Evolutionary conservation across 2,888 invertebrate genomes (phyloP).

Genomic region (Pachydiplax longipennis): DNA sequence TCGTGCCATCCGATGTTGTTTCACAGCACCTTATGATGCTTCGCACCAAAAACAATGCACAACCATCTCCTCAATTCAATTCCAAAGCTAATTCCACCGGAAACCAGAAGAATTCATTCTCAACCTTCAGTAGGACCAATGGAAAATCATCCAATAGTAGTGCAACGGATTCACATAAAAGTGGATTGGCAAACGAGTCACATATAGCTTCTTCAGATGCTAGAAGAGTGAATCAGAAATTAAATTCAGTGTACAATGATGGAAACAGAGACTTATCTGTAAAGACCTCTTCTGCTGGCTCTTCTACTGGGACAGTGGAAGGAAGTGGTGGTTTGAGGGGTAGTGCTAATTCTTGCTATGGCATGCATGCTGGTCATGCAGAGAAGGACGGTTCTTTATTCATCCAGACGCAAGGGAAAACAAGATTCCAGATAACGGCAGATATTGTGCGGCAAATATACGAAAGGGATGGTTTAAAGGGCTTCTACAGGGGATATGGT

Average conservation of each 20-base stretch:
- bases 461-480: constrained; percentile 79
- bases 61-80: not conserved
- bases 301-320: not conserved
- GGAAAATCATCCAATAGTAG: not conserved
- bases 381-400: not conserved
- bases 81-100: not conserved
- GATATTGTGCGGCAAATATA: constrained; percentile 83
- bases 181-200: not conserved
- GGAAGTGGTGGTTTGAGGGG: not conserved
- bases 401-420: constrained; percentile 56
- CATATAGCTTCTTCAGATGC: not conserved
- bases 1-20: constrained; percentile 95
- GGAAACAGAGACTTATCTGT: not conserved
- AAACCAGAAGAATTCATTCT: not conserved
- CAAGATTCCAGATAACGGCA: constrained; percentile 72
- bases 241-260: not conserved
- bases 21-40: constrained; percentile 97
- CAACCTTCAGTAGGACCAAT: not conserved
- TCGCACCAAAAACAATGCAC: constrained; percentile 64
- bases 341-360: not conserved
- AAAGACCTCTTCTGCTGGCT: not conserved
- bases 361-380: not conserved
- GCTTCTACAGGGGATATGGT: constrained; percentile 93
- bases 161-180: not conserved
- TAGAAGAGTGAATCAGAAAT: not conserved